Evolutionary conservation across 2,113 vertebrate species (phyloP).

Genomic region (Jacana jacana): DNA sequence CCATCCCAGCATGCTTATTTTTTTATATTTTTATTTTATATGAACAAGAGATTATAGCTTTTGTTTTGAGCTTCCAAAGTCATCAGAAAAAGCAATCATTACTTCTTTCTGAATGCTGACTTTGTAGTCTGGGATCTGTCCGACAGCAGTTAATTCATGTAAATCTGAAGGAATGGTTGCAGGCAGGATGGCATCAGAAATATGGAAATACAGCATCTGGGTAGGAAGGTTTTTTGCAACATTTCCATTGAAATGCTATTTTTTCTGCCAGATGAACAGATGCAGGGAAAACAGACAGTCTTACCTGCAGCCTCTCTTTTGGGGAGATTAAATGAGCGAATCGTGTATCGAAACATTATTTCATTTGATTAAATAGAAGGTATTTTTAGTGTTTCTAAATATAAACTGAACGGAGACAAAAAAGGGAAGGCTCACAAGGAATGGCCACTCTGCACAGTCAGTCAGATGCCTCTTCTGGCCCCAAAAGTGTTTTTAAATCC

Average conservation of each 20-base stretch:
- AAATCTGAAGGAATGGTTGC: conserved; percentile 18
- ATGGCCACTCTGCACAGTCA: background rate
- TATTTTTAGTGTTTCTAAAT: conserved; percentile 49
- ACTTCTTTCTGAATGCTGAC: background rate
- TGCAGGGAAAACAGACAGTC: conserved; percentile 27
- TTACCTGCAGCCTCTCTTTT: conserved; percentile 36
- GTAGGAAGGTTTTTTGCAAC: conserved; percentile 14
- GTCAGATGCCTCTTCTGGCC: background rate
- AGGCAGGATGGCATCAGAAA: conserved; percentile 45
- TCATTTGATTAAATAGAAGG: conserved; percentile 21
- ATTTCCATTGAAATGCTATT: conserved; percentile 16
- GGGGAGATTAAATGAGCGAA: conserved; percentile 40
- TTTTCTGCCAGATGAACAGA: conserved; percentile 47
- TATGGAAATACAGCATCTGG: conserved; percentile 60
- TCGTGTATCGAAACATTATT: conserved; percentile 16
- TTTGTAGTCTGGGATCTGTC: background rate
- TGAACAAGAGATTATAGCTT: background rate
- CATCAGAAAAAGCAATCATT: background rate
- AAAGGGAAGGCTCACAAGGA: background rate
- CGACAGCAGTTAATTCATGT: conserved; percentile 25
- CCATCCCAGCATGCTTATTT: background rate
- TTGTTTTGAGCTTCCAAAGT: conserved; percentile 1
- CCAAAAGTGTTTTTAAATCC: background rate
- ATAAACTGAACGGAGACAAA: background rate
- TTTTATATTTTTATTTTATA: no score